phyloP scores from a whole-genome alignment of 2,888 invertebrate species.

The Metacarcinus magister region DNA sequence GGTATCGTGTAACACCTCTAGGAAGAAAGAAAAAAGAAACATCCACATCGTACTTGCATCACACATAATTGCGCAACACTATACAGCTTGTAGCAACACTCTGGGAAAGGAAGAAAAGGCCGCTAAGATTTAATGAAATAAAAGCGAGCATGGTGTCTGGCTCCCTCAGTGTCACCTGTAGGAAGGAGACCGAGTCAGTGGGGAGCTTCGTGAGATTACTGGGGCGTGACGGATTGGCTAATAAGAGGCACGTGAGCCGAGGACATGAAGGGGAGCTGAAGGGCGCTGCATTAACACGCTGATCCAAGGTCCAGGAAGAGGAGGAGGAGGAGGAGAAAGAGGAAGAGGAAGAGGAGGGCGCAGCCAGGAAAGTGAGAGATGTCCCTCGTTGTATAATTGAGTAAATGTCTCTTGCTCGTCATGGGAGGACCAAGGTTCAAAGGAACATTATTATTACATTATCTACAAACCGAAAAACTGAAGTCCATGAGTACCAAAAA shows the following conservation, averaged over 20 bases:
- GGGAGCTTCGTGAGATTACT: not conserved
- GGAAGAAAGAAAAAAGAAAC: not conserved
- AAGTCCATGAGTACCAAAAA: no score
- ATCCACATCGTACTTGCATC: not conserved
- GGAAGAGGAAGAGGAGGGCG: not conserved
- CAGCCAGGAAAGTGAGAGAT: not conserved
- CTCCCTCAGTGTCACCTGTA: not conserved
- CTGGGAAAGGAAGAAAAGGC: not conserved
- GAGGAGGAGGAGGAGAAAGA: not conserved
- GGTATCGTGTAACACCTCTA: no score
- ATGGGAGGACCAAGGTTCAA: no score
- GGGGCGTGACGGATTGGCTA: not conserved
- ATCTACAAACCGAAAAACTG: not conserved
- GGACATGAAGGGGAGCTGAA: not conserved
- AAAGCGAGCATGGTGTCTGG: not conserved
- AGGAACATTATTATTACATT: no score
- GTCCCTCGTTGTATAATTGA: no score
- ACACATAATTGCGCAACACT: no score
- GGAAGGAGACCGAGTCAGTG: not conserved
- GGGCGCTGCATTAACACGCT: constrained; percentile 9
- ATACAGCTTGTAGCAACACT: not conserved
- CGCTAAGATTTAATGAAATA: not conserved
- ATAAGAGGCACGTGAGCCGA: not conserved
- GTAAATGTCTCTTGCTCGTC: no score
- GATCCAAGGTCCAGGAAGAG: not conserved